Conservation (phyloP, 2,888 invertebrate species). For the Dryobota labecula region DNA sequence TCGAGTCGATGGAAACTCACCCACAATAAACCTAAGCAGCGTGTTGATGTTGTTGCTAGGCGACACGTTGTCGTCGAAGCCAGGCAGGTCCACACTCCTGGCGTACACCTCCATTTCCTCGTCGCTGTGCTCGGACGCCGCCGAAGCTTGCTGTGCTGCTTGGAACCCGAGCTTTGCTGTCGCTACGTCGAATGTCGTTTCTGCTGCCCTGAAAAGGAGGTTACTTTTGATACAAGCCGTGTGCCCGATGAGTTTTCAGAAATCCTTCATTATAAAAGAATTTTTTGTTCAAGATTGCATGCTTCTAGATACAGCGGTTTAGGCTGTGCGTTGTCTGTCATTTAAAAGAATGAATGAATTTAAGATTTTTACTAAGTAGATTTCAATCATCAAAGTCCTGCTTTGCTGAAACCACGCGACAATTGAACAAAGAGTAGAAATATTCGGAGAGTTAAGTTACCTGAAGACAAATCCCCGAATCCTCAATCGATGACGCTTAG, state of each 20-base stretch:
- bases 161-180: constrained; percentile 81
- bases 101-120: constrained; percentile 94
- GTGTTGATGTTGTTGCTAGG: constrained; percentile 94
- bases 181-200: constrained; percentile 79
- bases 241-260: neutral
- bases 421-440: neutral
- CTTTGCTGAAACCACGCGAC: neutral
- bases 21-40: constrained; percentile 93
- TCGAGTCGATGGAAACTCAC: constrained; percentile 71
- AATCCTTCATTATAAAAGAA: neutral
- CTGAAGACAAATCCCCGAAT: neutral
- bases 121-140: constrained; percentile 92
- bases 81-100: constrained; percentile 94
- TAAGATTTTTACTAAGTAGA: neutral
- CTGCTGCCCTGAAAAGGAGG: constrained; percentile 73
- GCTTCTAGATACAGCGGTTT: neutral
- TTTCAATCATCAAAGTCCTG: neutral
- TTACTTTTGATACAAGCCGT: neutral
- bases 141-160: constrained; percentile 85
- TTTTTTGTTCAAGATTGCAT: neutral
- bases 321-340: neutral
- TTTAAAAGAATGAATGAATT: no score
- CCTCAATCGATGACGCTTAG: neutral
- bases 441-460: neutral
- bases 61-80: constrained; percentile 96